Evolutionary conservation across 2,797 vertebrate genomes (phyloP).

Genomic region (Pteronotus mesoamericanus): DNA sequence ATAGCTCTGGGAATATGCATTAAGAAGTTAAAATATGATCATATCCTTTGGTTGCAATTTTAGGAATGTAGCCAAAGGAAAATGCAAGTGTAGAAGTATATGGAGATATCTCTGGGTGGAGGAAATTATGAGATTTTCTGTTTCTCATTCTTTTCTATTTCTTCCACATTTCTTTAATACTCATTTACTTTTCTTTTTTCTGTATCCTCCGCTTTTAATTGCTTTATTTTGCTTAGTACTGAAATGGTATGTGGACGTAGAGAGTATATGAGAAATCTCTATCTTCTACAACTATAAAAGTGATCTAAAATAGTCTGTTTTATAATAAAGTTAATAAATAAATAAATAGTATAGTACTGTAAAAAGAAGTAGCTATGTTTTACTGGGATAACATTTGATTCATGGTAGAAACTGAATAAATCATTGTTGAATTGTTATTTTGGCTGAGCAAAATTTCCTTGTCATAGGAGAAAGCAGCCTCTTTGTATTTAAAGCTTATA

Average conservation of each 20-base stretch:
- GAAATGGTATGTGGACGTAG: not conserved
- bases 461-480: not conserved
- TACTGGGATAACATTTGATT: not conserved
- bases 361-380: not conserved
- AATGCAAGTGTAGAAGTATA: not conserved
- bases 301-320: not conserved
- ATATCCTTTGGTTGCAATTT: slow-evolving; percentile 1
- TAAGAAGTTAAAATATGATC: not conserved
- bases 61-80: slow-evolving; percentile 4
- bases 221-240: not conserved
- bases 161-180: not conserved
- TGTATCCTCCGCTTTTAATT: not conserved
- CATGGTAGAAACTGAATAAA: not conserved
- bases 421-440: not conserved
- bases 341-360: not conserved
- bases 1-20: not conserved
- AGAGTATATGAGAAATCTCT: not conserved
- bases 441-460: not conserved
- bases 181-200: not conserved
- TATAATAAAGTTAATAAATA: not conserved
- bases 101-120: not conserved
- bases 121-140: not conserved
- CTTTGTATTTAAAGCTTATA: not conserved
- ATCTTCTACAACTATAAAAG: not conserved
- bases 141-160: not conserved